Conservation (phyloP, 2,797 vertebrate species). For the Enteromius paludinosus region DNA sequence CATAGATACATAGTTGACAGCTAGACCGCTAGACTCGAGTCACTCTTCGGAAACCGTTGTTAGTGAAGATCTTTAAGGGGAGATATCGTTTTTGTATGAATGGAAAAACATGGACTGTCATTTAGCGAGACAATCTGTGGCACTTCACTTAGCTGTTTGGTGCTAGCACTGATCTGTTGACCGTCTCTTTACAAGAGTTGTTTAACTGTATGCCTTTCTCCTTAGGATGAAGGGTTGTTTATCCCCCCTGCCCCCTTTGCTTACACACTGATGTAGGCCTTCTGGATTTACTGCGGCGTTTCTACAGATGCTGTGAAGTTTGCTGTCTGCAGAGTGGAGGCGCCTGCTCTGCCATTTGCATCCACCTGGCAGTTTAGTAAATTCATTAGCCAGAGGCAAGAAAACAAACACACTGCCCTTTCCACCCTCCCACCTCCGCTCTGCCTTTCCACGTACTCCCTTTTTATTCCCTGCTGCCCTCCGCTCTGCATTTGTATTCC, state of each 20-base stretch:
- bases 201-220: slow-evolving; percentile 42
- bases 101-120: background rate
- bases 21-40: background rate
- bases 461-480: slow-evolving; percentile 32
- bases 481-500: slow-evolving; percentile 41
- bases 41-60: background rate
- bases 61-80: background rate
- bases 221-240: slow-evolving; percentile 38
- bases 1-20: background rate
- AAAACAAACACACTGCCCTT: slow-evolving; percentile 50
- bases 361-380: slow-evolving; percentile 63
- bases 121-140: background rate
- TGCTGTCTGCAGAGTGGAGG: slow-evolving; percentile 54
- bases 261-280: slow-evolving; percentile 50
- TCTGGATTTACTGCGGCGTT: slow-evolving; percentile 58
- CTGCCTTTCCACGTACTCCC: slow-evolving; percentile 8
- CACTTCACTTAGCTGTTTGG: slow-evolving; percentile 38
- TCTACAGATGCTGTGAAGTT: slow-evolving; percentile 61
- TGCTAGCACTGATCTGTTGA: slow-evolving; percentile 53
- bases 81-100: background rate
- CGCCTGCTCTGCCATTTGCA: slow-evolving; percentile 57
- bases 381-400: slow-evolving; percentile 61
- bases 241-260: slow-evolving; percentile 36
- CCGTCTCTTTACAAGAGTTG: slow-evolving; percentile 34
- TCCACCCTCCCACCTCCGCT: slow-evolving; percentile 31